Evolutionary conservation across 2,888 invertebrate genomes (phyloP), one percentile per base, ranked within the genome.

Genomic region (Octonoba sinensis): DNA sequence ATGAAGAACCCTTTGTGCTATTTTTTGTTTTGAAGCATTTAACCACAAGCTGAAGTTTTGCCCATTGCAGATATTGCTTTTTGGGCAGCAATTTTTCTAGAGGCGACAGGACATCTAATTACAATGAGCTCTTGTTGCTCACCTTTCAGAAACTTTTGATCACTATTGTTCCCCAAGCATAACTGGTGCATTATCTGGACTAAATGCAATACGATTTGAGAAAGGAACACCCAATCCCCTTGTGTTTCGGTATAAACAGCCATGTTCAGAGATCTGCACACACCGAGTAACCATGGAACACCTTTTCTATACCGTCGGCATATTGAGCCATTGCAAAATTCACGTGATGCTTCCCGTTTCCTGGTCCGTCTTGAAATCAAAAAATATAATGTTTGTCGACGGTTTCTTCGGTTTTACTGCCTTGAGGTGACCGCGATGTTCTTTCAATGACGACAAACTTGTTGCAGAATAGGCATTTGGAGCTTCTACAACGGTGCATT

Each of bases 291-390:
- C 75, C 66, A 8, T 13, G n/a, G 24, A 75, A 75, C 1, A 59
- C 16, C 12, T n/a, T n/a, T 18, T 22, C 27, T 75, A 11, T 13
- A 0, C 59, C 66, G 15, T 57, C 49, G 2, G 47, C 6, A 8
- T 66, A 75, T 11, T 75, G 75, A 0, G 47, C 44, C 0, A 75
- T 36, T 0, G 57, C 66, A 47, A 75, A 75, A 67, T 75, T 75
- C 3, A 75, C 75, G 8, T 36, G n/a, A 16, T 75, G 75, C 27
- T 75, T n/a, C 66, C 75, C 0, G 66, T 47, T 0, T 16, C 16
- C 18, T 75, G 75, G 27, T 75, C 66, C 3, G 57, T 66, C 49
- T 75, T 66, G 16, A 75, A 75, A 24, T 75, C 66, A 36, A 75
- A 75, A 18, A 49, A 75, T 2, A 75, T 44, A 15, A 66, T 18